These are phyloP conservation scores for Meandrusa payeni DNA, from an alignment of 2,888 invertebrate species.

Conservation along the genomic window DNA sequence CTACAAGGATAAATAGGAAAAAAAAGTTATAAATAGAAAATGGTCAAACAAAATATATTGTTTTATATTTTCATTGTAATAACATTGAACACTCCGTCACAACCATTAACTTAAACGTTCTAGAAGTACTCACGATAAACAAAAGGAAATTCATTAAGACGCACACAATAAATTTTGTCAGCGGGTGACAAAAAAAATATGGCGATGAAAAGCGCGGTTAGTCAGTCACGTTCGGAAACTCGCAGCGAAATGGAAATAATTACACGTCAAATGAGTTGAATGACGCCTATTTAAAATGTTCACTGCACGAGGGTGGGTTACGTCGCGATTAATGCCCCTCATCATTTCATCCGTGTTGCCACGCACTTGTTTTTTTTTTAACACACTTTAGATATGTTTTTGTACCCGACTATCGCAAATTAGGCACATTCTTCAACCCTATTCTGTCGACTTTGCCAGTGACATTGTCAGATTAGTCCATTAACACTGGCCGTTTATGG, in stretches of 20 bases:
- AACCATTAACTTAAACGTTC: conserved; percentile 11
- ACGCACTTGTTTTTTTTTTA: conserved; percentile 20
- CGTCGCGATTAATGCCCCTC: conserved; percentile 46
- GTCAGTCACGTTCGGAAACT: conserved; percentile 49
- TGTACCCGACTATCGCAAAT: conserved; percentile 12
- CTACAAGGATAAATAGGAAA: too few relatives aligned
- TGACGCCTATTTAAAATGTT: conserved; percentile 62
- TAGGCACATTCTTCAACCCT: conserved; percentile 16
- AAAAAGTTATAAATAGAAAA: too few relatives aligned
- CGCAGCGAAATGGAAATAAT: conserved; percentile 63
- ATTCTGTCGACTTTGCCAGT: conserved; percentile 9
- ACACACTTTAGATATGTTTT: conserved; percentile 10
- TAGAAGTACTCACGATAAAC: conserved; percentile 1
- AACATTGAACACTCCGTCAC: conserved; percentile 7
- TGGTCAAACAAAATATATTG: too few relatives aligned
- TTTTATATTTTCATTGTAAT: conserved; percentile 1
- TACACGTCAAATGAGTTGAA: conserved; percentile 67
- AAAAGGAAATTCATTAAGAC: conserved; percentile 16
- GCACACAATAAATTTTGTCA: conserved; percentile 36
- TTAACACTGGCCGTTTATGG: conserved; percentile 12
- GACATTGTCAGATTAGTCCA: conserved; percentile 19
- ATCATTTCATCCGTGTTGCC: conserved; percentile 27
- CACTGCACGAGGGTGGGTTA: conserved; percentile 35
- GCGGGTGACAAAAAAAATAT: conserved; percentile 48
- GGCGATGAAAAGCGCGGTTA: conserved; percentile 32